Base-by-base conservation (phyloP, 2,797 vertebrate genomes). In the Monodelphis domestica region DNA sequence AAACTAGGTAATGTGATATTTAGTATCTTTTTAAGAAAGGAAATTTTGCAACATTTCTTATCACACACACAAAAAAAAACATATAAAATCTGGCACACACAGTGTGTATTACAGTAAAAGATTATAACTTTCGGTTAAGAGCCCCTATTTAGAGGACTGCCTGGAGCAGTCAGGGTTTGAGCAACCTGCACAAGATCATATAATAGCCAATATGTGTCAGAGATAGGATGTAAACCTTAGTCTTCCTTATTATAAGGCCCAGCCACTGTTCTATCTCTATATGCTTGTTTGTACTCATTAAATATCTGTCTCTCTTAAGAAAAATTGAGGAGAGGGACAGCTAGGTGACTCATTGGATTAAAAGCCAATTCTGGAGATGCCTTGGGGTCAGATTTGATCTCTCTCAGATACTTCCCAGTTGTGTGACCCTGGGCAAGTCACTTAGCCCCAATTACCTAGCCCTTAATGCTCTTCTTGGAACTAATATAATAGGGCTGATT, bases 61-160 rank as follows among this genome's bases (percentile, higher is more conserved):
- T 97, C 94, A 91, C 90, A n/a, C n/a, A n/a, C n/a, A n/a, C n/a
- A n/a, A n/a, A n/a, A 94, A 94, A 96, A 93, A 97, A 95, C 93
- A 97, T 96, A 94, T n/a, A n/a, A n/a, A n/a, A 96, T 97, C 98
- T 96, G 95, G 93, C 90, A 90, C 95, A 93, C 97, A 93, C 38
- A 0, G 55, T 93, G n/a, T n/a, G 45, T 96, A 97, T 97, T 97
- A 92, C 96, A 97, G 95, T 87, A 92, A 91, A 96, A 91, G 89
- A 92, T 91, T 57, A 45, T n/a, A n/a, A n/a, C n/a, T n/a, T n/a
- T n/a, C n/a, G 29, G 29, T 30, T 59, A 59, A 59, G 29, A 59
- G 56, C 5, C 10, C 29, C 56, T 12, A 3, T 30, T 55, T 12
- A 59, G 10, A 59, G 29, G 11, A n/a, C n/a, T n/a, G n/a, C n/a